These are phyloP conservation scores for Drosophila novamexicana DNA, from an alignment of 1,140 invertebrate genomes.

Conservation along the genomic window DNA sequence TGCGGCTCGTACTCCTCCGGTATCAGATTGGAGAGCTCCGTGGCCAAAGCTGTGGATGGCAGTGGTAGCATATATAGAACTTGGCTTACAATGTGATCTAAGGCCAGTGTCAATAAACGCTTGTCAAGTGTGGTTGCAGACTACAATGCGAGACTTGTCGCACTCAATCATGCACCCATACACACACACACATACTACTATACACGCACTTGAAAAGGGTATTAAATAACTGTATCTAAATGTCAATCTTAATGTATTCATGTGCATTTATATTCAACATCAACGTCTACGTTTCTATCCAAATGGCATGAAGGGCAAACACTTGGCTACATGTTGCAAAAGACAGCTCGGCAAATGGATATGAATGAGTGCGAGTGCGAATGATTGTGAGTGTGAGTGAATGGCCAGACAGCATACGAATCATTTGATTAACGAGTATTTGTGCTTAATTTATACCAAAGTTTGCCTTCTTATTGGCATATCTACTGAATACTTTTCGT, in stretches of 20 bases:
- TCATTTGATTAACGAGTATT: conserved; percentile 80
- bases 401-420: conserved; percentile 34
- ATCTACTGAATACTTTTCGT: neutral
- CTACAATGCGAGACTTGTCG: conserved; percentile 10
- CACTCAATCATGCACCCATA: conserved; percentile 27
- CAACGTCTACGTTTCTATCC: conserved; percentile 19
- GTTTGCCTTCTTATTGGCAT: conserved; percentile 49
- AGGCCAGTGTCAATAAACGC: conserved; percentile 34
- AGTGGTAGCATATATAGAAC: conserved; percentile 2
- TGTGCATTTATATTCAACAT: conserved; percentile 66
- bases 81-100: neutral
- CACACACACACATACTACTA: neutral
- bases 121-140: conserved; percentile 35
- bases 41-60: conserved; percentile 43
- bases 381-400: conserved; percentile 12
- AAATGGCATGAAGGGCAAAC: conserved; percentile 20
- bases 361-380: conserved; percentile 23
- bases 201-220: conserved; percentile 47
- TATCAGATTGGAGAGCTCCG: conserved; percentile 75
- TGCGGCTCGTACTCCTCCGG: conserved; percentile 88
- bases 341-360: conserved; percentile 43
- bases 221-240: conserved; percentile 74
- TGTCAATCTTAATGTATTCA: conserved; percentile 80
- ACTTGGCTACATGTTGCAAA: conserved; percentile 25
- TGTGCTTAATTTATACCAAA: conserved; percentile 75